Evolutionary conservation across 2,113 vertebrate genomes (phyloP), one percentile per base, ranked within the genome.

Genomic region (Poeciliopsis prolifica): DNA sequence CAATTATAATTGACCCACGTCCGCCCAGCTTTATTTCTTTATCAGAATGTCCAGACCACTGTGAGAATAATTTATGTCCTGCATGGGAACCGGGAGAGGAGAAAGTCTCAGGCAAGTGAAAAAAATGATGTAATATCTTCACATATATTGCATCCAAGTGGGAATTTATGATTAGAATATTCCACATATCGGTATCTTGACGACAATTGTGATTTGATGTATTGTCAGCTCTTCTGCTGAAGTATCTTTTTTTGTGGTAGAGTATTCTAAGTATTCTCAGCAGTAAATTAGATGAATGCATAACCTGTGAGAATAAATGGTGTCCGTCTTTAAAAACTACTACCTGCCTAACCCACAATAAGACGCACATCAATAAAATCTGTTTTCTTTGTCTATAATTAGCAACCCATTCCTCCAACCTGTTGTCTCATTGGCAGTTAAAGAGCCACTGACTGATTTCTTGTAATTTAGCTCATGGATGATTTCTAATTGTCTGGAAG

Each of bases 401-500:
- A 85, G 77, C 37, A 75, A 78, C 31, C 66, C 61, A 13, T 12
- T 76, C 62, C 77, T 71, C 70, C 79, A 82, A 81, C 71, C 71
- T 81, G 80, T 75, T 82, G 75, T 83, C 81, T 78, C 80, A 51
- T 80, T 69, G 37, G 26, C 26, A 29, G 74, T 65, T 62, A 3
- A 82, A 76, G 37, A 69, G 70, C 83, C 78, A 82, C 61, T 17
- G 89, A 80, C 81, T n/a, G 70, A 87, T 81, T 82, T 69, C 60
- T 94, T 48, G 44, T 14, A 48, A 95, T 94, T 95, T 95, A 94
- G 85, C 91, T 85, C 90, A 86, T 93, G 93, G 95, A 91, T 94
- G 94, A 95, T 95, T 95, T 95, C 92, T 94, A 95, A 95, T 94
- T 96, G 94, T 95, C 95, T 94, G 91, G 93, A 91, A 95, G 88